Conservation (phyloP, 2,888 invertebrate species). For the Chamaedrilus cognettii region DNA sequence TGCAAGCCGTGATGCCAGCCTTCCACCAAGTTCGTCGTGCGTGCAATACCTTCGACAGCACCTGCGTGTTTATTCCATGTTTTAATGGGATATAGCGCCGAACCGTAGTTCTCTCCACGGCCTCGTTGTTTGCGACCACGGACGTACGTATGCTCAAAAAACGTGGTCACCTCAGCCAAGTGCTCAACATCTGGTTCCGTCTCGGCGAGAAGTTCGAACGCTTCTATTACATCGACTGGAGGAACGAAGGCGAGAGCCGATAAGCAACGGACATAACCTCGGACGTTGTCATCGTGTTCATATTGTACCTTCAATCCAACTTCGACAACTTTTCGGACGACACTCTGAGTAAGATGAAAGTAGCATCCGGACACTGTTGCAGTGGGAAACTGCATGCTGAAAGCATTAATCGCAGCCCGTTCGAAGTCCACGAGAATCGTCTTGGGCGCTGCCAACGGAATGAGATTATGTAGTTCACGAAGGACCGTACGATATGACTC, state of each 20-base stretch:
- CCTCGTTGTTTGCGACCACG: not conserved
- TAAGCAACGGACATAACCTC: slow-evolving; percentile 4
- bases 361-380: slow-evolving; percentile 9
- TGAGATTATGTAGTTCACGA: not conserved
- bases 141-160: slow-evolving; percentile 10
- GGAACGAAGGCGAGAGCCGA: not conserved
- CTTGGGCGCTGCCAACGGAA: not conserved
- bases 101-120: not conserved
- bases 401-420: slow-evolving; percentile 10
- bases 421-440: slow-evolving; percentile 11
- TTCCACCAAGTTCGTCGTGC: not conserved
- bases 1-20: slow-evolving; percentile 2
- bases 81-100: not conserved
- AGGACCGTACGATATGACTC: not conserved
- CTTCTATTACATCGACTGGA: slow-evolving; percentile 2
- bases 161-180: not conserved
- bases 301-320: not conserved
- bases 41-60: slow-evolving; percentile 1
- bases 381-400: not conserved
- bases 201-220: slow-evolving; percentile 4
- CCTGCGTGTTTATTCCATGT: not conserved
- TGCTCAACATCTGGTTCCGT: not conserved
- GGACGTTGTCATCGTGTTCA: not conserved
- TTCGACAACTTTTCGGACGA: slow-evolving; percentile 7
- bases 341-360: slow-evolving; percentile 7